Base-by-base conservation (phyloP, 1,140 invertebrate genomes). In the Drosophila quadrilineata region DNA sequence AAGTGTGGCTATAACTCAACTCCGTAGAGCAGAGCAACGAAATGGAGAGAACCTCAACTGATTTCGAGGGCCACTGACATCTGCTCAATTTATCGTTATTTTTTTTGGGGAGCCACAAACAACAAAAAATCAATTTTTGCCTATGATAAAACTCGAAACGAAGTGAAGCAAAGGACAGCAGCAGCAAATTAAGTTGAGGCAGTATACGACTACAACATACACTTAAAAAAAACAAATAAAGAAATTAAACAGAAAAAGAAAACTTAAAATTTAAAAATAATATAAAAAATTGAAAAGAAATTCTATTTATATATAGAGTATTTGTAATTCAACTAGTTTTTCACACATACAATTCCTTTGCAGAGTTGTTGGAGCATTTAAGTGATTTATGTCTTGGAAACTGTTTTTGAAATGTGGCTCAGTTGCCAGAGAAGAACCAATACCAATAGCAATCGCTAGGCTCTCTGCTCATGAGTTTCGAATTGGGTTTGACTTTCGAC, bases 21-120 rank as follows among this genome's bases (percentile, higher is more conserved):
- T 69, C 68, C n/a, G n/a, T n/a, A n/a, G n/a, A 82, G 82, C 68
- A 82, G 76, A 75, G 65, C 50, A 71, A 53, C 52, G 40, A 48
- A 33, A 48, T 29, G 9, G 14, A 40, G 21, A n/a, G n/a, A n/a
- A n/a, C n/a, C n/a, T n/a, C 43, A 29, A 26, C 14, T n/a, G 43
- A 46, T 31, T 17, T n/a, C 28, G 16, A 16, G 24, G 26, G 10
- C 16, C 75, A 69, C 60, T 84, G 79, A 84, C 79, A 84, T 84
- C 76, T 84, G 74, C 79, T 75, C 79, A 85, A 84, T 84, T 84
- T 84, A 84, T 84, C 79, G 79, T 85, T 84, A 75, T 84, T 75
- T 84, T 56, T 77, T 84, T 56, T 77, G 69, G 70, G 50, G 58
- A 24, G 64, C 46, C 33, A 54, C 54, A 69, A 70, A 77, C 58